These are phyloP conservation scores for Ephialtes manifestator DNA, from an alignment of 2,888 invertebrate genomes.

Conservation along the genomic window DNA sequence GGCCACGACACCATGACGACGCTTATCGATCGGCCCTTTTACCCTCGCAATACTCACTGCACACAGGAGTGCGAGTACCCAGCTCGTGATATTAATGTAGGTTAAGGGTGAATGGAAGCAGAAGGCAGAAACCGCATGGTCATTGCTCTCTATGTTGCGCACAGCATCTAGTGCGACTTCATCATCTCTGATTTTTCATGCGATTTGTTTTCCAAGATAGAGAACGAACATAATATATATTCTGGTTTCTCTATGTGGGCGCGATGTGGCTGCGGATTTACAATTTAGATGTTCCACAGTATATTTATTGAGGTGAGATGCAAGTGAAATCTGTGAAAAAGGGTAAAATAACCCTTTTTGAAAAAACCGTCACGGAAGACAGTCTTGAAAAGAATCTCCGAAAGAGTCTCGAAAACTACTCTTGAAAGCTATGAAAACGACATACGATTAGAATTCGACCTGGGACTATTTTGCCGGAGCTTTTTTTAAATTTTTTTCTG, in stretches of 20 bases:
- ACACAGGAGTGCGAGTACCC: conserved; percentile 58
- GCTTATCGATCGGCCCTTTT: conserved; percentile 77
- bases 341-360: no score
- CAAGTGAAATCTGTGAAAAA: no score
- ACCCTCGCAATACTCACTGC: conserved; percentile 45
- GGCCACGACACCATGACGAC: conserved; percentile 55
- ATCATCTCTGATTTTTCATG: background rate
- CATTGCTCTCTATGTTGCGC: background rate
- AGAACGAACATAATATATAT: background rate
- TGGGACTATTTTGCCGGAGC: no score
- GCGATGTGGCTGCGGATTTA: no score
- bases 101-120: conserved; percentile 75
- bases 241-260: background rate
- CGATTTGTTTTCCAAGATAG: background rate
- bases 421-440: no score
- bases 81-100: conserved; percentile 75
- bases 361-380: no score
- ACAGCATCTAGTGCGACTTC: background rate
- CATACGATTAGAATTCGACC: no score
- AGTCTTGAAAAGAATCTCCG: no score
- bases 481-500: no score
- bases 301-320: no score
- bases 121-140: background rate
- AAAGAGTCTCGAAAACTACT: no score
- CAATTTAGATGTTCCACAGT: no score